Evolutionary conservation across 2,888 invertebrate species (phyloP), one percentile per base, ranked within the genome.

Genomic region (Mythimna ferrago): DNA sequence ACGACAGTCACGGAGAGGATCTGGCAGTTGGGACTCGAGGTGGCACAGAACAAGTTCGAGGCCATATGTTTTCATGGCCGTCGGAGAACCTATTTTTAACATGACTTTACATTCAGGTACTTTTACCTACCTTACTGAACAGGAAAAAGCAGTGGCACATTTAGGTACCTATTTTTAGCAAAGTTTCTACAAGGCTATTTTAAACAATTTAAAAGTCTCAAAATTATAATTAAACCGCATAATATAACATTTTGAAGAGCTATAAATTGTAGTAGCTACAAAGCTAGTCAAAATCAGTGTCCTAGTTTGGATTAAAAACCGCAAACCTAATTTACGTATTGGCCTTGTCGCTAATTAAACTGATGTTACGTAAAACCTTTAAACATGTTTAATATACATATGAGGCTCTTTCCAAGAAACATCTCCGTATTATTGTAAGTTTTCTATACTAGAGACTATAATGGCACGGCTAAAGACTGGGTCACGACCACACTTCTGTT

Each of bases 281-380:
- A 21, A 41, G 21, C 5, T 19, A 38, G 7, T 9, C 6, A 53
- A 44, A 78, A 63, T 63, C 3, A 6, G 6, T 58, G 54, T 56
- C 56, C 51, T 54, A 77, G 16, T 77, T 58, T 79, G 6, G 14
- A 76, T 51, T 53, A 21, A 58, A 65, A 72, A 73, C 63, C 78
- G 21, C 72, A 78, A 74, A 71, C 5, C 41, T 64, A 65, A 65
- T 66, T 57, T 65, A 66, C 57, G 51, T 32, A 26, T 66, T 38
- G 57, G 62, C 65, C 66, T 78, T 60, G 62, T 63, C 41, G 62
- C 48, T 38, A 78, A 80, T 76, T 65, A 68, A 76, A 60, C 32
- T 26, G 32, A 69, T 48, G 69, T 78, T 78, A 71, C 61, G 67
- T 71, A 81, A 70, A 81, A 44, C 53, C 51, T 53, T 11, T 68